Percentiles rank a stretch among this genome's conserved stretches.
These are phyloP conservation scores for Imbricaverruca yamaguchii DNA, from an alignment of 2,888 invertebrate species.

Conservation along the genomic window DNA sequence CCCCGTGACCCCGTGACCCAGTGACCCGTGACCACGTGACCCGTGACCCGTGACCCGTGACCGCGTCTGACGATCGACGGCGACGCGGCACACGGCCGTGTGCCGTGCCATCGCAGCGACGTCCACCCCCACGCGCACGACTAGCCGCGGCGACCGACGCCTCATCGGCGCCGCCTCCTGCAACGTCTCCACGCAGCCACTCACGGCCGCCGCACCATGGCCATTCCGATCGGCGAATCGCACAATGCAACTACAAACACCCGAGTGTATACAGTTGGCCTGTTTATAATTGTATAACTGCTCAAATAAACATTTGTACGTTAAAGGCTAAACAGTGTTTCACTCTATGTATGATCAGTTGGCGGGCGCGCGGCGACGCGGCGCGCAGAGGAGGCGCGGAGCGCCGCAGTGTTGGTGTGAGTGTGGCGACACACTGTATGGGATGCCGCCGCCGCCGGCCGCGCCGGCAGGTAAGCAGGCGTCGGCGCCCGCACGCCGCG, in stretches of 20 bases:
- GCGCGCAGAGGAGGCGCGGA: neutral
- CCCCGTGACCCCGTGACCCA: too few species aligned
- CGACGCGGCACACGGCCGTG: too few species aligned
- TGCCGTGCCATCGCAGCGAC: too few species aligned
- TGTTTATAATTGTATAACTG: slow-evolving; percentile 22
- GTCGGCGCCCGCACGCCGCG: neutral
- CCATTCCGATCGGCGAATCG: slow-evolving; percentile 11
- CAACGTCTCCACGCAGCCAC: too few species aligned
- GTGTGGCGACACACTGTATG: neutral
- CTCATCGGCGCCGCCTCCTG: too few species aligned
- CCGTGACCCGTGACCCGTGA: too few species aligned
- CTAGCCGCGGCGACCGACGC: too few species aligned
- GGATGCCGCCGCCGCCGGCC: too few species aligned
- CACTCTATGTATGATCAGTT: slow-evolving; percentile 20
- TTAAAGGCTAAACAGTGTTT: slow-evolving; percentile 19
- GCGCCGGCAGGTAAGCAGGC: neutral
- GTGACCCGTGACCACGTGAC: too few species aligned
- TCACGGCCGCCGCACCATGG: neutral
- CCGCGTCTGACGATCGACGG: too few species aligned
- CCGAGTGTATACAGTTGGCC: slow-evolving; percentile 11
- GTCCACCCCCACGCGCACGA: too few species aligned
- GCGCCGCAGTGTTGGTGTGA: neutral
- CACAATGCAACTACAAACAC: slow-evolving; percentile 21
- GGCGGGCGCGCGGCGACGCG: neutral
- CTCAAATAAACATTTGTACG: slow-evolving; percentile 22